Evolutionary conservation across 2,113 vertebrate species (phyloP).

Genomic region (Nothoprocta pentlandii): DNA sequence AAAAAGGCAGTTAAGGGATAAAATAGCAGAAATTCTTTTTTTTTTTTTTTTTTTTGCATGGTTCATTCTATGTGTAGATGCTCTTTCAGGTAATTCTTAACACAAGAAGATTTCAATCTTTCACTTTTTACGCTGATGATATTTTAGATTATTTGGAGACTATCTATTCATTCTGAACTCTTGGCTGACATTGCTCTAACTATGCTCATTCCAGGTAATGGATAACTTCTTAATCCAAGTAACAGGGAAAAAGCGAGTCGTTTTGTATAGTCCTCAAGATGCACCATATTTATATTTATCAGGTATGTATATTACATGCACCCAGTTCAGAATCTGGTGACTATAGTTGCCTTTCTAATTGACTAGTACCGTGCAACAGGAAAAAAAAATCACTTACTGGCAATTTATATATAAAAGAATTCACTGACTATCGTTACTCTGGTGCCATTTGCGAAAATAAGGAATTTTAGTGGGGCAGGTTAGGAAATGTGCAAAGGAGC

Average conservation of each 20-base stretch:
- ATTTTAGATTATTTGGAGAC: neutral
- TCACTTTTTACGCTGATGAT: neutral
- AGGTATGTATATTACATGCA: constrained; percentile 75
- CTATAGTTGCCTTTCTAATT: neutral
- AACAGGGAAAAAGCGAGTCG: constrained; percentile 89
- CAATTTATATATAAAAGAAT: neutral
- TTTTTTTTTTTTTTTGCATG: neutral
- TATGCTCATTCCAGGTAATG: constrained; percentile 87
- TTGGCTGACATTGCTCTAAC: neutral
- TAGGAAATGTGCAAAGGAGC: neutral
- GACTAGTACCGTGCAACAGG: neutral
- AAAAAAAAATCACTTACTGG: neutral
- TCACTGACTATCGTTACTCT: neutral
- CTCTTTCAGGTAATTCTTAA: neutral
- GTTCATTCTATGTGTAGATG: neutral
- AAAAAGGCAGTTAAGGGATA: neutral
- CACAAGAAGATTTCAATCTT: neutral
- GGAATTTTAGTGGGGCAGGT: neutral
- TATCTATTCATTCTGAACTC: neutral
- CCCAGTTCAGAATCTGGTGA: neutral
- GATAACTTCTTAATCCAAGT: constrained; percentile 98
- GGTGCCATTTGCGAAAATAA: neutral
- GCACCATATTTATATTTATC: constrained; percentile 91
- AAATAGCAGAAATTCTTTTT: neutral
- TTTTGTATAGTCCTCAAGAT: constrained; percentile 91